Percentiles rank a stretch among this genome's conserved stretches.
phyloP scores from a whole-genome alignment of 1,140 invertebrate species.

The Zaprionus lachaisei region DNA sequence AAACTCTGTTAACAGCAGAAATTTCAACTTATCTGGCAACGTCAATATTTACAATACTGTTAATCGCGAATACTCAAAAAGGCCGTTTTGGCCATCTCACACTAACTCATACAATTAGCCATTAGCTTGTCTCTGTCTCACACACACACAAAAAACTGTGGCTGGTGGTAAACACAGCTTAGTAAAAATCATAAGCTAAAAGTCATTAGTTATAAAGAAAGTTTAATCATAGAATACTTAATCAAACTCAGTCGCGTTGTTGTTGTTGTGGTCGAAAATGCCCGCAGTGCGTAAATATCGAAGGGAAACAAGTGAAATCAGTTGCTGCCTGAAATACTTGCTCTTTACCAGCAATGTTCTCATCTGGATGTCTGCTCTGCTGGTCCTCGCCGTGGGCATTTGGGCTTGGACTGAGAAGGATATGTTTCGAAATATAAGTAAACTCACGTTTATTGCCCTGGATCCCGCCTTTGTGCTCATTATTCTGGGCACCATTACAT shows the following conservation, averaged over 20 bases:
- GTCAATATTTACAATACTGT: slow-evolving; percentile 18
- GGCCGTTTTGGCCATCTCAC: slow-evolving; percentile 17
- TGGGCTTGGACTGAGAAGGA: slow-evolving; percentile 99
- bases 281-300: slow-evolving; percentile 89
- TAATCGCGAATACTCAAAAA: slow-evolving; percentile 31
- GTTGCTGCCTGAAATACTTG: slow-evolving; percentile 98
- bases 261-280: slow-evolving; percentile 56
- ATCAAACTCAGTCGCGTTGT: slow-evolving; percentile 29
- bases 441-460: slow-evolving; percentile 94
- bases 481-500: slow-evolving; percentile 95
- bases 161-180: slow-evolving; percentile 53
- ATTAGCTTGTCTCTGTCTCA: slow-evolving; percentile 22
- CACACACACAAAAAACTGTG: slow-evolving; percentile 35
- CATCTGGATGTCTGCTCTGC: slow-evolving; percentile 96
- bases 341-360: slow-evolving; percentile 98
- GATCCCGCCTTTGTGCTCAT: slow-evolving; percentile 98
- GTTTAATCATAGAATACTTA: slow-evolving; percentile 23
- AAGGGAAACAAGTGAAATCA: slow-evolving; percentile 96
- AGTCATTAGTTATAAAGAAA: slow-evolving; percentile 37
- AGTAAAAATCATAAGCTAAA: slow-evolving; percentile 18
- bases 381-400: slow-evolving; percentile 94
- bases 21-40: slow-evolving; percentile 15
- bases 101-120: slow-evolving; percentile 4
- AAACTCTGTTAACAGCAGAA: background rate
- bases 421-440: slow-evolving; percentile 95